These are phyloP conservation scores for Chloroclysta siterata DNA, from an alignment of 2,888 invertebrate genomes.

Conservation along the genomic window DNA sequence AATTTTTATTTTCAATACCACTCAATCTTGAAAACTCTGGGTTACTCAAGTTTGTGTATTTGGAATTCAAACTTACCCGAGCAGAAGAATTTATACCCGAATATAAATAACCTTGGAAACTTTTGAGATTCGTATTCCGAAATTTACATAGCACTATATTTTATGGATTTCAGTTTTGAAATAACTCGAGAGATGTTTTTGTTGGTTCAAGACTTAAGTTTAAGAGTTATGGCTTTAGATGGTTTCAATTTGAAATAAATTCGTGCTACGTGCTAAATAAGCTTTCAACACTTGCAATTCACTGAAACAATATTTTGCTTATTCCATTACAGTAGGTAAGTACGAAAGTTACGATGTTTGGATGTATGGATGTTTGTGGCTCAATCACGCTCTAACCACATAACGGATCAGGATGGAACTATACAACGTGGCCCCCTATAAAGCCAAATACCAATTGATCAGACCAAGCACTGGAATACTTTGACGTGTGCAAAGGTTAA, in stretches of 20 bases:
- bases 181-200: constrained; percentile 13
- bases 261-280: neutral
- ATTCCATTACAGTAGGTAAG: too few relatives aligned
- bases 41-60: constrained; percentile 32
- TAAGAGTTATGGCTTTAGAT: neutral
- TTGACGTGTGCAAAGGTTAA: too few relatives aligned
- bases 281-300: neutral
- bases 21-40: neutral
- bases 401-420: too few relatives aligned
- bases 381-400: too few relatives aligned
- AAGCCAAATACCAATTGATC: too few relatives aligned
- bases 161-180: constrained; percentile 27
- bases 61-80: constrained; percentile 29
- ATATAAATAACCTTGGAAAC: constrained; percentile 37
- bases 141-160: constrained; percentile 31
- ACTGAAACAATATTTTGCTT: too few relatives aligned
- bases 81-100: constrained; percentile 39
- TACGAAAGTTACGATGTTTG: too few relatives aligned
- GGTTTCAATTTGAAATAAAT: constrained; percentile 1
- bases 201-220: neutral
- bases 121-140: constrained; percentile 34
- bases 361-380: too few relatives aligned
- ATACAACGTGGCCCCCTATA: too few relatives aligned
- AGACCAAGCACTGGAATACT: too few relatives aligned
- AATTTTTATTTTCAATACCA: neutral